Evolutionary conservation across 2,113 vertebrate genomes (phyloP).

Genomic region (Ciconia stormi): DNA sequence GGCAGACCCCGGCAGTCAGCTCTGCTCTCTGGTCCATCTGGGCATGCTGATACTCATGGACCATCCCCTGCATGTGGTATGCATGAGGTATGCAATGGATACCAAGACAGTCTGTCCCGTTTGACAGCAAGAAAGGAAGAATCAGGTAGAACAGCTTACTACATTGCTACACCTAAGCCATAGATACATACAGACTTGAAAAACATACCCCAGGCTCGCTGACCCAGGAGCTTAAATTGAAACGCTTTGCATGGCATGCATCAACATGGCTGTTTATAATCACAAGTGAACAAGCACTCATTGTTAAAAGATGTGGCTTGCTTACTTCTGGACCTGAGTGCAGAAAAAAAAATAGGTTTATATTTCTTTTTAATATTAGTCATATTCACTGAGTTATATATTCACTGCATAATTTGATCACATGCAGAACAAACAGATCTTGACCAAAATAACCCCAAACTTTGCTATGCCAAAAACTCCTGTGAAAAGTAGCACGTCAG

Average conservation of each 20-base stretch:
- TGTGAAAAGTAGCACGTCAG: accelerated
- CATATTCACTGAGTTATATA: neutral
- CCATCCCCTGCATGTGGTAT: neutral
- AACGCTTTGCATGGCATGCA: constrained; percentile 4
- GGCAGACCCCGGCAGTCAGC: neutral
- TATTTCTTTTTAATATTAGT: neutral
- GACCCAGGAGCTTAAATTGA: neutral
- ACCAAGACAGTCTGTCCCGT: neutral
- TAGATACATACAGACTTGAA: neutral
- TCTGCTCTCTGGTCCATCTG: neutral
- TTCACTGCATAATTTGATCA: neutral
- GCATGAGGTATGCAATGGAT: neutral
- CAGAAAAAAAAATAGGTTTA: neutral
- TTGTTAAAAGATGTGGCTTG: neutral
- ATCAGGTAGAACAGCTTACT: neutral
- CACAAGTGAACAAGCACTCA: neutral
- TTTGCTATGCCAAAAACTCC: neutral
- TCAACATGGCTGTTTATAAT: neutral
- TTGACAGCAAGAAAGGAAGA: neutral
- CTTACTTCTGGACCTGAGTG: neutral
- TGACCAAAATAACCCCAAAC: neutral
- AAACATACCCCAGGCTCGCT: neutral
- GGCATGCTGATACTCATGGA: accelerated
- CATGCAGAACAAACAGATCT: neutral
- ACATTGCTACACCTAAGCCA: neutral